Base-by-base conservation (phyloP, 2,888 invertebrate species). In the Trissolcus brochymenae region DNA sequence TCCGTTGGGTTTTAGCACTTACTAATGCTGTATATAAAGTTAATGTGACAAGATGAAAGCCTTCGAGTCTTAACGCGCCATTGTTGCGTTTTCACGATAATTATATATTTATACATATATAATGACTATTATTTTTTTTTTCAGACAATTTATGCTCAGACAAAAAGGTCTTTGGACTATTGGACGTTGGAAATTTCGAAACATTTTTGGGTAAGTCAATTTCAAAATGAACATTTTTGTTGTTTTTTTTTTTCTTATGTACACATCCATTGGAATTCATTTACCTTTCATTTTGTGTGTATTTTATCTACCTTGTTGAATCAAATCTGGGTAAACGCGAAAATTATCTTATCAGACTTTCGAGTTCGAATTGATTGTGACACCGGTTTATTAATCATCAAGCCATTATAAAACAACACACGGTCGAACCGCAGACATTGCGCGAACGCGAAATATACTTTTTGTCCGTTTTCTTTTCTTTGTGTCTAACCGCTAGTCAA, bases 341-440 rank as follows among this genome's bases (percentile, higher is more conserved):
- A 60, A 67, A 74, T 67, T 29, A 67, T 66, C 67, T 66, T 67
- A 67, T 72, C 74, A 50, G n/a, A 35, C 35, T 35, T 35, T 35
- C 35, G 35, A n/a, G 50, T 29, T 62, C 61, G 67, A 66, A 78
- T 68, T 66, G 72, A 75, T 79, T 73, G 72, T 72, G 74, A 66
- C 75, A 56, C 59, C 55, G 54, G 73, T 78, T 81, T 76, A 84
- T 85, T 82, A 83, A 84, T 84, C 82, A 84, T 79, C 75, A 74
- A 55, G 80, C 66, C 83, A 81, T 83, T 83, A 82, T 81, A 81
- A 84, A 83, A 83, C 81, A 82, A 82, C 80, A 74, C 64, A 76
- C 80, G 76, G 80, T 62, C 66, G 57, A 50, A 80, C 80, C 80
- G 79, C 82, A 43, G 43, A 43, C 54, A 64, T 55, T 41, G 61